Base-by-base conservation (phyloP, 2,888 invertebrate species). In the Vesta saturnalis region DNA sequence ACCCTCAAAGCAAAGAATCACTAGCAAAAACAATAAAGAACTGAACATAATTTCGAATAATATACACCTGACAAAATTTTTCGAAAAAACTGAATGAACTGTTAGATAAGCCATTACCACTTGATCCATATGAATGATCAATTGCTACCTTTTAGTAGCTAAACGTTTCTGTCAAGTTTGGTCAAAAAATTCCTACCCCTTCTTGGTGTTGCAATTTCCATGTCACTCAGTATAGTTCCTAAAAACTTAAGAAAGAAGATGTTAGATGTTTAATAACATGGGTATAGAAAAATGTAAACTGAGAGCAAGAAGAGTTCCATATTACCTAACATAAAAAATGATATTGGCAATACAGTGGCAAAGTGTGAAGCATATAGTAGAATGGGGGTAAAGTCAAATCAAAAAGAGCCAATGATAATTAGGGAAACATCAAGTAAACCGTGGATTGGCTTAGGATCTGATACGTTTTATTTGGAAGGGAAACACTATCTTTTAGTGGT, bases 331-430 rank as follows among this genome's bases (percentile, higher is more conserved):
- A 30, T 30, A 10, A 30, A 30, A 6, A 30, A 30, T 10, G 30
- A 30, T 30, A 30, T 30, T 30, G 30, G 4, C 30, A 30, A 30
- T 30, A 30, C 4, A 30, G 10, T 30, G 4, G 4, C 30, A 30
- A 30, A 49, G 47, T 49, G 47, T 14, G 47, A 49, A 49, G 47
- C 47, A 49, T 18, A 15, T 49, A 30, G 30, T 30, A 30, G 30
- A 30, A 30, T 30, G 10, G 30, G 30, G 30, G 30, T 39, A 12
- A 39, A 39, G 1, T 6, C 39, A 39, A 39, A 4, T n/a, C 39
- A 39, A 39, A 39, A 39, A 39, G 39, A 39, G n/a, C 39, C 39
- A 39, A 39, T 39, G 39, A 12, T 39, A 39, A 39, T 39, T 39
- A 39, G 39, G 39, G 39, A 39, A 8, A 39, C 39, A 39, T 6